These are phyloP conservation scores for Marmota flaviventris DNA, from an alignment of 2,113 vertebrate genomes.

Conservation along the genomic window DNA sequence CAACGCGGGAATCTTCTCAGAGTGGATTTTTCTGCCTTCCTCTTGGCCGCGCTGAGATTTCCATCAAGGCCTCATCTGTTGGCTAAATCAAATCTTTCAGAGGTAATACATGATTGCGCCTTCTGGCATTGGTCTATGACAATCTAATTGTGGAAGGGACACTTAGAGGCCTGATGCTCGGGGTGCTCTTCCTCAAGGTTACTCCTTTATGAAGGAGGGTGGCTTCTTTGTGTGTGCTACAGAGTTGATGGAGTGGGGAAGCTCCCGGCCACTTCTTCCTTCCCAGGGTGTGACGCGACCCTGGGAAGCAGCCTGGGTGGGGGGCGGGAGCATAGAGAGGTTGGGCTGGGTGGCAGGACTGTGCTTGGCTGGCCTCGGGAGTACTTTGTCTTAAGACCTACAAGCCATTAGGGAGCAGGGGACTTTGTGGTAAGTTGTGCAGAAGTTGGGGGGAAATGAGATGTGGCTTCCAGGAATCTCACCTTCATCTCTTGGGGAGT, in stretches of 20 bases:
- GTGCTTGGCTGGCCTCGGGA: not conserved
- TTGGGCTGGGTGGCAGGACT: not conserved
- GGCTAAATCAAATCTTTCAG: conserved; percentile 86
- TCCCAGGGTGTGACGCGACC: not conserved
- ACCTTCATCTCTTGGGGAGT: not conserved
- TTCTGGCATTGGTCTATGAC: conserved; percentile 80
- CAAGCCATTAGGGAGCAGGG: accelerated
- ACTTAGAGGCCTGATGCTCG: conserved; percentile 22
- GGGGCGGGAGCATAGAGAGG: not conserved
- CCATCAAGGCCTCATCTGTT: conserved; percentile 70
- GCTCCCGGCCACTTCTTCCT: not conserved
- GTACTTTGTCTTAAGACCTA: not conserved
- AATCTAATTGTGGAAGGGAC: conserved; percentile 77
- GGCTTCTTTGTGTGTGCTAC: conserved; percentile 65
- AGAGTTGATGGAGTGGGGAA: not conserved
- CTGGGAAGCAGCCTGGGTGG: not conserved
- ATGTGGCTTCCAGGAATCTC: not conserved
- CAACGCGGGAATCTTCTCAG: conserved; percentile 73
- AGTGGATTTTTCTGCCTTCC: conserved; percentile 75
- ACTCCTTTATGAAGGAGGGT: conserved; percentile 62
- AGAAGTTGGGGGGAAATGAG: not conserved
- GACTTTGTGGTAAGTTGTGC: not conserved
- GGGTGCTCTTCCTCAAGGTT: conserved; percentile 22
- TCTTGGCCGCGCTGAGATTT: conserved; percentile 60
- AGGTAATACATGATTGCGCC: conserved; percentile 75